These are phyloP conservation scores for Poeciliopsis prolifica DNA, from an alignment of 2,113 vertebrate genomes.

Conservation along the genomic window DNA sequence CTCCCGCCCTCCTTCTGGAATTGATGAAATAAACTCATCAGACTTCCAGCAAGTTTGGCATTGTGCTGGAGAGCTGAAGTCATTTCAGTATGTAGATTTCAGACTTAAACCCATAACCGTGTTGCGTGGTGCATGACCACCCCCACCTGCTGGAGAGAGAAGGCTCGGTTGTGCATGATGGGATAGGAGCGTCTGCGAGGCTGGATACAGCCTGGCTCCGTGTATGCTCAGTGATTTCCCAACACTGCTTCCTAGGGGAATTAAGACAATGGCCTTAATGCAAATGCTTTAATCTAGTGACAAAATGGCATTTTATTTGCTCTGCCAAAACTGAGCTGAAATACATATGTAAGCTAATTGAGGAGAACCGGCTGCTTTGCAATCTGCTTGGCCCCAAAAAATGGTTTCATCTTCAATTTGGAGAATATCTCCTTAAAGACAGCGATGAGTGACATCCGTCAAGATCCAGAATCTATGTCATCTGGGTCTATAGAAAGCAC, in stretches of 20 bases:
- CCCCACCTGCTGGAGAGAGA: conserved; percentile 77
- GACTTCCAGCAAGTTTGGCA: conserved; percentile 76
- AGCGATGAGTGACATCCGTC: conserved; percentile 61
- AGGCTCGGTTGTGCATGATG: conserved; percentile 71
- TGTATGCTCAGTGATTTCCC: conserved; percentile 65
- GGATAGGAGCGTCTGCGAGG: conserved; percentile 69
- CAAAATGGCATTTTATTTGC: conserved; percentile 67
- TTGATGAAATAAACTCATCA: conserved; percentile 78
- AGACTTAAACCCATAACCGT: conserved; percentile 73
- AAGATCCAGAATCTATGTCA: conserved; percentile 50
- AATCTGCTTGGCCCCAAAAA: conserved; percentile 57
- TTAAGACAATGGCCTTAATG: conserved; percentile 70
- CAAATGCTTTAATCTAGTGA: conserved; percentile 71
- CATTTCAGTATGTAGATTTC: conserved; percentile 78
- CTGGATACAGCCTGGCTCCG: conserved; percentile 69
- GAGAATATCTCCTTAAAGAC: conserved; percentile 47
- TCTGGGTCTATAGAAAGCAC: conserved; percentile 38
- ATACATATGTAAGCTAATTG: conserved; percentile 74
- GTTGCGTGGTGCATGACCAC: conserved; percentile 77
- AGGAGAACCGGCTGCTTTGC: conserved; percentile 60
- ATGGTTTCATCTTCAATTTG: conserved; percentile 61
- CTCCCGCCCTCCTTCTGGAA: conserved; percentile 44
- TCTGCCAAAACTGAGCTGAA: conserved; percentile 59
- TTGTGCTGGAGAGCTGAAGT: conserved; percentile 73
- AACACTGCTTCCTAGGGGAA: conserved; percentile 66